These are phyloP conservation scores for Trypoxylus dichotomus DNA, from an alignment of 1,140 invertebrate genomes.

Conservation along the genomic window DNA sequence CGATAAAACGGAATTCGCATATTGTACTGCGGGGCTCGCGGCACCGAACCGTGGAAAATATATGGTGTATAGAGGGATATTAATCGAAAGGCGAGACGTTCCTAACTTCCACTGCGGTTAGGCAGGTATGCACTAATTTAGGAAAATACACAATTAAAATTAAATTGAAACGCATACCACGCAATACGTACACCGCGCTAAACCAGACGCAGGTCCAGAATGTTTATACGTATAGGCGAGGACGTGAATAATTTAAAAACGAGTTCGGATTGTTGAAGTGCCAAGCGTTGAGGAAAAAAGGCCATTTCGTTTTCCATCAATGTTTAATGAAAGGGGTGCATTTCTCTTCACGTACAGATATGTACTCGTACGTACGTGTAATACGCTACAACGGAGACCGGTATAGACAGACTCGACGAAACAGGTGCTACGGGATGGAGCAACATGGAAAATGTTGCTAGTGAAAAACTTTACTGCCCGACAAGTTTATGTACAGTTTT, in stretches of 20 bases:
- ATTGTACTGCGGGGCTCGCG: background rate
- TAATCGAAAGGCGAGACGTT: background rate
- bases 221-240: background rate
- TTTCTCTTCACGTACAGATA: background rate
- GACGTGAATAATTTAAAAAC: conserved; percentile 17
- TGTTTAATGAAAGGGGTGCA: conserved; percentile 7
- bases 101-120: background rate
- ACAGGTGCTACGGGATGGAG: background rate
- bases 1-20: conserved; percentile 1
- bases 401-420: background rate
- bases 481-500: background rate
- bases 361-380: too few species aligned
- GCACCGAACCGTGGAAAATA: background rate
- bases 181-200: background rate
- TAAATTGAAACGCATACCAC: conserved; percentile 10
- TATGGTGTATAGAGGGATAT: background rate
- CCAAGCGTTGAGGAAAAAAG: conserved; percentile 14
- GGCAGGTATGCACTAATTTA: conserved; percentile 16
- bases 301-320: conserved; percentile 18
- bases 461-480: background rate
- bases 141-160: conserved; percentile 11
- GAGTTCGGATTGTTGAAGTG: conserved; percentile 22
- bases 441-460: background rate
- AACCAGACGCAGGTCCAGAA: background rate
- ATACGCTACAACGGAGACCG: background rate